Base-by-base conservation (phyloP, 2,797 vertebrate species). In the Clarias pachynema region DNA sequence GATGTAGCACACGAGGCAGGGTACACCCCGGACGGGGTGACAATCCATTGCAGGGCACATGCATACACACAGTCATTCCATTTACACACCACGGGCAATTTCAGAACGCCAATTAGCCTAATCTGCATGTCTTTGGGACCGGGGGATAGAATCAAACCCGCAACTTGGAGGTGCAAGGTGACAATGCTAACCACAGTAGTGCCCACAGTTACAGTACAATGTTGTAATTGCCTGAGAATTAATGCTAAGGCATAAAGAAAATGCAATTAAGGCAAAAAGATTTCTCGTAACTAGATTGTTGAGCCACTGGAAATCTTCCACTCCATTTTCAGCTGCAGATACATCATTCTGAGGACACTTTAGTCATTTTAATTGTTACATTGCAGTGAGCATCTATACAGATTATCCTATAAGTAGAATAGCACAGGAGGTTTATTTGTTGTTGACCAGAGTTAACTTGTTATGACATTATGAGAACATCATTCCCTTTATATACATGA, bases 281-380 rank as follows among this genome's bases (percentile, higher is more conserved):
- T 56, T 65, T 37, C 0, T 40, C 16, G 22, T n/a, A 6, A 83
- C 31, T 62, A 34, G 40, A 56, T 0, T 65, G 62, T 12, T 49
- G 18, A 22, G 6, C 12, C 15, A 72, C 59, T 88, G 88, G 18
- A 92, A 94, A 93, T 88, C 91, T 91, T 92, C 34, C 91, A 90
- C 93, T 93, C 90, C 93, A 94, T 92, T 94, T 68, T 93, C 92
- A 89, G 89, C 87, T 68, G 85, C 90, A 92, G 93, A 95, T 95
- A 91, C 89, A 95, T 95, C 92, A 94, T 91, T 94, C 93, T 93
- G 94, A 94, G 91, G 92, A 90, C 92, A 93, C 95, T 94, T 94
- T 93, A 93, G 92, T 89, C 89, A 84, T 83, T 93, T 94, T 95
- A 94, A 95, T 95, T 94, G 92, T 94, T 92, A 93, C 93, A 90